phyloP scores from a whole-genome alignment of 1,140 invertebrate genomes.

The Caenorhabditis tropicalis region DNA sequence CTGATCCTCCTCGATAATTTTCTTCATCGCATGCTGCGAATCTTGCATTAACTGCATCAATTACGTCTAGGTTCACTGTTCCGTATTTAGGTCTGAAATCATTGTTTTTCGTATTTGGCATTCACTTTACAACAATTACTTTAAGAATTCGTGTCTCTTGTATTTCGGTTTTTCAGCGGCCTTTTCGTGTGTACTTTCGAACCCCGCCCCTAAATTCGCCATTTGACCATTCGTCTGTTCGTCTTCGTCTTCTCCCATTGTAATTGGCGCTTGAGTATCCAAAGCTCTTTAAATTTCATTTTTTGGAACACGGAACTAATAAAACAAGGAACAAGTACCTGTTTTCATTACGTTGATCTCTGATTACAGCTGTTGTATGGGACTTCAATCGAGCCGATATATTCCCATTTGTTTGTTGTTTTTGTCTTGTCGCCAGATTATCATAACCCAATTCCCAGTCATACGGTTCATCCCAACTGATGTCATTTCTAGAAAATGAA shows the following conservation, averaged over 20 bases:
- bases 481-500: not conserved
- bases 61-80: slow-evolving; percentile 70
- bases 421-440: slow-evolving; percentile 60
- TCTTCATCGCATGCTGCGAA: slow-evolving; percentile 62
- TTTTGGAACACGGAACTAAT: not conserved
- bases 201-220: slow-evolving; percentile 37
- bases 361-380: slow-evolving; percentile 69
- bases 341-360: slow-evolving; percentile 48
- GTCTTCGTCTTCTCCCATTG: slow-evolving; percentile 71
- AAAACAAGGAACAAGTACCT: slow-evolving; percentile 2
- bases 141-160: slow-evolving; percentile 71
- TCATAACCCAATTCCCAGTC: slow-evolving; percentile 72
- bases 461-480: slow-evolving; percentile 60
- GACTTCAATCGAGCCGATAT: slow-evolving; percentile 68
- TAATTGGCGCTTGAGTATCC: slow-evolving; percentile 70
- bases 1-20: slow-evolving; percentile 52
- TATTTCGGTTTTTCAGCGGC: slow-evolving; percentile 69
- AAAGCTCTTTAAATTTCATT: slow-evolving; percentile 58
- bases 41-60: slow-evolving; percentile 70
- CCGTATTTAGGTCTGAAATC: slow-evolving; percentile 68
- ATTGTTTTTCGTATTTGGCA: not conserved
- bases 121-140: slow-evolving; percentile 44
- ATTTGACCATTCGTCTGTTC: slow-evolving; percentile 67
- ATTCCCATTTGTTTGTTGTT: slow-evolving; percentile 62
- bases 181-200: slow-evolving; percentile 44